Percentiles rank a stretch among this genome's conserved stretches.
Conservation (phyloP, 1,140 invertebrate genomes). For the Panonychus citri region DNA sequence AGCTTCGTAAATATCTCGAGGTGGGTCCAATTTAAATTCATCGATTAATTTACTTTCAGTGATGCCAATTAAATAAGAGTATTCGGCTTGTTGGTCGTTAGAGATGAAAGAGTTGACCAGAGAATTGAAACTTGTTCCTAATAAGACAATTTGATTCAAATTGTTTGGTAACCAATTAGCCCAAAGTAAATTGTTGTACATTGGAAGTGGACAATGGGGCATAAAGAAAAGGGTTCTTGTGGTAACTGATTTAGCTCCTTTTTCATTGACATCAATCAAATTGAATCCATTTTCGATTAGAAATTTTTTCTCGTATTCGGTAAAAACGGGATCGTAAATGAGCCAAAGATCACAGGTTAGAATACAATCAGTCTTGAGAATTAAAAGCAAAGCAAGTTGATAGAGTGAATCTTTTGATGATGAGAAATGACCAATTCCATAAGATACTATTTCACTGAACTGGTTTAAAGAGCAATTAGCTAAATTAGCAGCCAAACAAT, state of each 20-base stretch:
- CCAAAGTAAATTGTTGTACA: constrained; percentile 33
- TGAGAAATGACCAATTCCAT: background rate
- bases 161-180: constrained; percentile 15
- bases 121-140: background rate
- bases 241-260: background rate
- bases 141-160: constrained; percentile 18
- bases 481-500: too few relatives aligned
- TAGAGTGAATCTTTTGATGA: background rate
- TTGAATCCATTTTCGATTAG: background rate
- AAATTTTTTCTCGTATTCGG: background rate
- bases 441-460: background rate
- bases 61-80: background rate
- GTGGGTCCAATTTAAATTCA: too few relatives aligned
- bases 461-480: too few relatives aligned
- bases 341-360: background rate
- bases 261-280: background rate
- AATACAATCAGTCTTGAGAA: background rate
- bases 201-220: constrained; percentile 27
- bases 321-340: background rate
- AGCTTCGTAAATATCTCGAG: too few relatives aligned
- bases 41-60: too few relatives aligned
- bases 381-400: background rate
- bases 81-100: background rate
- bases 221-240: constrained; percentile 2
- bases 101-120: background rate